Conservation (phyloP, 2,888 invertebrate species). For the Dryobota labecula region DNA sequence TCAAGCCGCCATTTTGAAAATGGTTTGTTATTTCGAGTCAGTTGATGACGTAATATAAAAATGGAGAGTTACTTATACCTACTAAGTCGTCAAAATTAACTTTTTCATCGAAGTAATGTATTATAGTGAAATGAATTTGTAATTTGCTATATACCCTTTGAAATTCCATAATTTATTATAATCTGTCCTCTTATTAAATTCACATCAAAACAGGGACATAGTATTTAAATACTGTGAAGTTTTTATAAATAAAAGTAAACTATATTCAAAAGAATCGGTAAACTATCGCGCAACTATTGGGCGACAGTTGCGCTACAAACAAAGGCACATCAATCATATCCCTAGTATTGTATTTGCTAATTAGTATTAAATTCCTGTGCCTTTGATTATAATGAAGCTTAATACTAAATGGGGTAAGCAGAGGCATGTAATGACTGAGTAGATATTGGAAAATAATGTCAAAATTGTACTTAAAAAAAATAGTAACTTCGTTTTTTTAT, state of each 20-base stretch:
- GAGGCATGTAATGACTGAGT: slow-evolving; percentile 41
- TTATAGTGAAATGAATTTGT: slow-evolving; percentile 10
- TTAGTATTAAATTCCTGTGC: slow-evolving; percentile 49
- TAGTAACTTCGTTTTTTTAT: background rate
- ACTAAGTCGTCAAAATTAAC: background rate
- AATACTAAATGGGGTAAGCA: slow-evolving; percentile 28
- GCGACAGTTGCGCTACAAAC: slow-evolving; percentile 20
- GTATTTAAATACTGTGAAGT: background rate
- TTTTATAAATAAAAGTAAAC: background rate
- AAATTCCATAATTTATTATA: slow-evolving; percentile 3
- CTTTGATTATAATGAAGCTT: slow-evolving; percentile 49
- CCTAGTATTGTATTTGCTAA: slow-evolving; percentile 34
- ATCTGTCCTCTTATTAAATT: background rate
- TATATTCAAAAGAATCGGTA: slow-evolving; percentile 6
- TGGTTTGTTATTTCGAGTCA: background rate
- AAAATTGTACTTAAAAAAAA: slow-evolving; percentile 47
- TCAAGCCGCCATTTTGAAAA: slow-evolving; percentile 11
- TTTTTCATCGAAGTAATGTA: slow-evolving; percentile 2
- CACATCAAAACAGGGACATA: background rate
- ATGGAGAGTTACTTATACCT: background rate
- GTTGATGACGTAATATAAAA: background rate
- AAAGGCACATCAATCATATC: slow-evolving; percentile 52
- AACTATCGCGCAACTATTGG: background rate
- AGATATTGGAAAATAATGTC: slow-evolving; percentile 34
- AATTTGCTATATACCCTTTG: slow-evolving; percentile 16